Base-by-base conservation (phyloP, 2,797 vertebrate species). In the Etheostoma nigrum region DNA sequence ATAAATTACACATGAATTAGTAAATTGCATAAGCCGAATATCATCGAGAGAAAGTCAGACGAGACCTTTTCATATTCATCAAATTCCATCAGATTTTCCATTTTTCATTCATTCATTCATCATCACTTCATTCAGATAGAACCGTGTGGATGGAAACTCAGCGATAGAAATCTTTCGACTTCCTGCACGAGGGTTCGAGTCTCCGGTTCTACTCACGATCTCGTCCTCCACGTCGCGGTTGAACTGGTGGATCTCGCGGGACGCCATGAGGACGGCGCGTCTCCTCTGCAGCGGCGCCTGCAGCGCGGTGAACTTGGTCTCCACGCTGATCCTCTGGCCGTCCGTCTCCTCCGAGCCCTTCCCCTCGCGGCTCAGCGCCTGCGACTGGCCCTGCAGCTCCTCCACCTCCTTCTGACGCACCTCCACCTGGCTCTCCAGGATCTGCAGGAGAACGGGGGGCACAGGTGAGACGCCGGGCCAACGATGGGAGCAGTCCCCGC, bases 351-450 rank as follows among this genome's bases (percentile, higher is more conserved):
- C 97, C 0, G 96, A 95, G 84, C 94, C 97, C 86, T 98, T 96
- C 0, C 96, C 97, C 86, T 98, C 97, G 92, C 97, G 97, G 64
- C 96, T 96, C 61, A 98, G 93, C 2, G 93, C 96, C 88, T 95
- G 94, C 0, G 97, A 96, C 86, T 98, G 97, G 86, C 92, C 88
- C 83, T 96, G 96, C 61, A 98, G 95, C 89, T 98, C 97, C 66
- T 95, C 96, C 36, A 98, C 96, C 92, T 98, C 97, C 93, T 96
- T 97, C 94, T 97, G 96, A 52, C 97, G 96, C 40, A 98, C 97
- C 80, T 98, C 97, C 95, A 98, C 97, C 94, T 99, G 97, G 79
- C 97, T 97, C 92, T 98, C 97, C 82, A 98, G 92, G 95, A 98
- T 97, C 97, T 99, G 89, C 70, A 58, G 40, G 55, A 61, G 23